These are phyloP conservation scores for Misgurnus mizolepis DNA, from an alignment of 2,113 vertebrate species.

Conservation along the genomic window DNA sequence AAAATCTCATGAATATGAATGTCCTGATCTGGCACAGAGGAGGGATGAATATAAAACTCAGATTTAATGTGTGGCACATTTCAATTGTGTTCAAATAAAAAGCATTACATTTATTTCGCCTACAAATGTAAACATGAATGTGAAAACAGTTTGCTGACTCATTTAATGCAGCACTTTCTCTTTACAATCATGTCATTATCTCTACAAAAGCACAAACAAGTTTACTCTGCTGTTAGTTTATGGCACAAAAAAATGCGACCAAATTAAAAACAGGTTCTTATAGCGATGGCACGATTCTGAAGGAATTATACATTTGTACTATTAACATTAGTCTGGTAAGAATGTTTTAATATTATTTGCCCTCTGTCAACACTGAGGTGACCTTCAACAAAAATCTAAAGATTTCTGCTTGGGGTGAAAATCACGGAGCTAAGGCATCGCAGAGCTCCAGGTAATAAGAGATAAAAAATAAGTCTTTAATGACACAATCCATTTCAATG, in stretches of 20 bases:
- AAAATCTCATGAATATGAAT: conserved; percentile 40
- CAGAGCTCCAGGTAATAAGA: neutral
- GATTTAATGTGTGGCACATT: neutral
- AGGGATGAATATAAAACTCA: neutral
- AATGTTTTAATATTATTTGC: too few species aligned
- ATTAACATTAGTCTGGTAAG: too few species aligned
- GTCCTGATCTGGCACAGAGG: neutral
- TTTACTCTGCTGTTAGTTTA: neutral
- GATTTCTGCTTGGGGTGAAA: neutral
- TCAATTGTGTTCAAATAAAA: conserved; percentile 12
- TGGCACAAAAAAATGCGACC: neutral
- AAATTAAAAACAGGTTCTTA: neutral
- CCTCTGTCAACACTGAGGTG: neutral
- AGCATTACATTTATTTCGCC: neutral
- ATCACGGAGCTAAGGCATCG: neutral
- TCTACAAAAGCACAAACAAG: neutral
- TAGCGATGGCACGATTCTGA: neutral
- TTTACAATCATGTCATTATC: neutral
- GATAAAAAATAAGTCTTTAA: neutral
- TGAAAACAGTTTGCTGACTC: neutral
- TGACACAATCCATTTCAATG: conserved; percentile 1
- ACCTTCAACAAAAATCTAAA: neutral
- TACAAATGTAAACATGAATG: conserved; percentile 3
- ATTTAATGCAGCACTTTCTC: neutral
- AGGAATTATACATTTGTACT: neutral